Evolutionary conservation across 2,888 invertebrate genomes (phyloP).

Genomic region (Silvanus unidentatus): DNA sequence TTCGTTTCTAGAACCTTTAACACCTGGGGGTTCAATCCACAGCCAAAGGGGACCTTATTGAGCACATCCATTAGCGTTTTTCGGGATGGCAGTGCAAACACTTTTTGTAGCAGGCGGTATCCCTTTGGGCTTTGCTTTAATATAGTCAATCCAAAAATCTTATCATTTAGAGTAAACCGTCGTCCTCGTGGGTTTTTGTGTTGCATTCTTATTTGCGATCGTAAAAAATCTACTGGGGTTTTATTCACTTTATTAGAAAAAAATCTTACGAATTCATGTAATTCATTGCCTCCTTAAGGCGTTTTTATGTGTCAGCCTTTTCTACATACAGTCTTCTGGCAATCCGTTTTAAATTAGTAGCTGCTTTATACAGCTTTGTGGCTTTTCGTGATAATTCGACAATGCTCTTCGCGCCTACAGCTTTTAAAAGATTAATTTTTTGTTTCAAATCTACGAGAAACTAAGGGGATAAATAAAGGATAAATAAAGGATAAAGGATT

Average conservation of each 20-base stretch:
- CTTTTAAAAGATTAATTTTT: too few species aligned
- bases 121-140: neutral
- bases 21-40: neutral
- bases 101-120: neutral
- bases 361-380: neutral
- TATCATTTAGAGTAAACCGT: neutral
- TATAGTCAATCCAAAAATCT: neutral
- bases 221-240: neutral
- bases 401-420: too few species aligned
- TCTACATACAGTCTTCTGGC: neutral
- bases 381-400: too few species aligned
- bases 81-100: neutral
- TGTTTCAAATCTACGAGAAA: too few species aligned
- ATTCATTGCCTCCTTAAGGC: neutral
- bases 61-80: neutral
- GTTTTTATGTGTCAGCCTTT: neutral
- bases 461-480: too few species aligned
- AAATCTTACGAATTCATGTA: neutral
- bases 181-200: neutral
- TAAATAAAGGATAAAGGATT: too few species aligned
- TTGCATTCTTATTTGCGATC: neutral
- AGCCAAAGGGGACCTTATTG: neutral
- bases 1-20: neutral
- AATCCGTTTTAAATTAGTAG: neutral
- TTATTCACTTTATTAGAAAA: neutral